These are phyloP conservation scores for Turdus rufiventris DNA, from an alignment of 2,113 vertebrate species.

Conservation along the genomic window DNA sequence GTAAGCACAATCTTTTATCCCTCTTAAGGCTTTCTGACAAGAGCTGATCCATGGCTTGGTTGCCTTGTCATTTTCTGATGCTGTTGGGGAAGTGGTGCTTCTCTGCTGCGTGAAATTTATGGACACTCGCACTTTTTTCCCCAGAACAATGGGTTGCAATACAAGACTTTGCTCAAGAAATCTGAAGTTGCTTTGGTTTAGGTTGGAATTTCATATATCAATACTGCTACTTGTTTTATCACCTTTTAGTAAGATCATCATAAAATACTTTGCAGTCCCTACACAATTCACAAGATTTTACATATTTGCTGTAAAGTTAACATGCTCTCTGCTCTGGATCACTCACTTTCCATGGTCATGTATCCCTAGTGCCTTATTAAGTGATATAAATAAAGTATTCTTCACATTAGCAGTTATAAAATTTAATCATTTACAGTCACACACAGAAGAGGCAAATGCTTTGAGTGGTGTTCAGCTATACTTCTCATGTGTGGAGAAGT, in stretches of 20 bases:
- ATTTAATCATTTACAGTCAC: not conserved
- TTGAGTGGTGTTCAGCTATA: not conserved
- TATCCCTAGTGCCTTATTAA: not conserved
- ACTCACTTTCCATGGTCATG: not conserved
- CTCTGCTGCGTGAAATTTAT: not conserved
- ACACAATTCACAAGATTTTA: not conserved
- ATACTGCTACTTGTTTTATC: not conserved
- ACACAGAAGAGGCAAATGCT: not conserved
- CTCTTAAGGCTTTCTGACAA: not conserved
- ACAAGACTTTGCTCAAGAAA: not conserved
- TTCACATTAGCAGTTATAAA: not conserved
- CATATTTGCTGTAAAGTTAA: not conserved
- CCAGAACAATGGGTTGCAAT: not conserved
- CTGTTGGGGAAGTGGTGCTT: not conserved
- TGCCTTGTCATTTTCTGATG: not conserved
- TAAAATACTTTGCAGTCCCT: not conserved
- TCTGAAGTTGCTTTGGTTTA: not conserved
- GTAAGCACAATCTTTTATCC: not conserved
- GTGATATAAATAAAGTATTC: not conserved
- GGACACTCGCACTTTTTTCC: rapidly evolving
- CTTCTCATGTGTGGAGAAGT: not conserved
- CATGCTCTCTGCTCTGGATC: not conserved
- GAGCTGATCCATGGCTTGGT: not conserved
- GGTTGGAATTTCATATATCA: not conserved
- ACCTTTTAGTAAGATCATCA: not conserved